These are phyloP conservation scores for Pangasius mekongensis DNA, from an alignment of 2,797 vertebrate genomes.

Conservation along the genomic window DNA sequence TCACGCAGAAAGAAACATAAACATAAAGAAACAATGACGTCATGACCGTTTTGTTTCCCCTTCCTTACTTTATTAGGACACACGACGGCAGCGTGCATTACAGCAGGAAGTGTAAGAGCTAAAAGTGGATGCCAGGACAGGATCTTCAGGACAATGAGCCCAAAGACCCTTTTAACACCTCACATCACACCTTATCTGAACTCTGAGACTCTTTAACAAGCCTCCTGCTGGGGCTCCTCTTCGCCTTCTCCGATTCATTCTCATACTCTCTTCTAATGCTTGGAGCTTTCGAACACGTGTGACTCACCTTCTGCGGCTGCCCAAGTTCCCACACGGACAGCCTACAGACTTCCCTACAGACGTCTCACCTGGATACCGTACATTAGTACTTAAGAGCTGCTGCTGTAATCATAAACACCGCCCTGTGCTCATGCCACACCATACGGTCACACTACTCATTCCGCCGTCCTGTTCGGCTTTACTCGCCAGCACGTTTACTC, in stretches of 20 bases:
- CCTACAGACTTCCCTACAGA: background rate
- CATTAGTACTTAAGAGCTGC: background rate
- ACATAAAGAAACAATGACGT: background rate
- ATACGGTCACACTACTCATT: background rate
- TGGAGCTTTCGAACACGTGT: background rate
- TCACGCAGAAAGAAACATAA: background rate
- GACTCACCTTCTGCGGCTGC: background rate
- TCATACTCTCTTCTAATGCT: background rate
- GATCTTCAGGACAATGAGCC: background rate
- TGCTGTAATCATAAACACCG: too few relatives aligned
- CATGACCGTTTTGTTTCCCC: background rate
- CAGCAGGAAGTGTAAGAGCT: background rate
- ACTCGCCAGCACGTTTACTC: background rate
- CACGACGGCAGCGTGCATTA: background rate
- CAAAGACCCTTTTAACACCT: background rate
- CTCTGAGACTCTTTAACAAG: background rate
- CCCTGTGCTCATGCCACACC: too few relatives aligned
- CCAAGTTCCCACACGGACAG: background rate
- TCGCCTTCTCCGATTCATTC: background rate
- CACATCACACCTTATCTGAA: background rate
- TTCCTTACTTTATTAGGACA: constrained; percentile 13
- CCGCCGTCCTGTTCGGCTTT: background rate
- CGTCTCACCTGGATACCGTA: background rate
- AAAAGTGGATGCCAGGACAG: background rate
- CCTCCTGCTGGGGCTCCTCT: too few relatives aligned